Conservation (phyloP, 2,113 vertebrate species). For the Phocoena sinus region DNA sequence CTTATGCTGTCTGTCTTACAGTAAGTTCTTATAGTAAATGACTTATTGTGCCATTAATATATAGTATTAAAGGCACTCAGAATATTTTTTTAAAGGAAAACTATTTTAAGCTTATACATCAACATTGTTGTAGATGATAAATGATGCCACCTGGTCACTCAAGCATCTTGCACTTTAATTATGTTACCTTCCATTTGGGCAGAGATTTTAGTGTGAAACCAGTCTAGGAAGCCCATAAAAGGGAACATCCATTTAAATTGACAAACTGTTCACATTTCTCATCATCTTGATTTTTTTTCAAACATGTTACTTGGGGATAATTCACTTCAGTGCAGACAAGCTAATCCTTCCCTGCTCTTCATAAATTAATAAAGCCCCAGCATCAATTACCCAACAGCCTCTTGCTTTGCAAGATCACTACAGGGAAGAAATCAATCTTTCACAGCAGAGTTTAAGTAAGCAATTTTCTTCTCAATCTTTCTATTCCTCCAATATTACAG, state of each 20-base stretch:
- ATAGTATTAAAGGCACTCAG: background rate
- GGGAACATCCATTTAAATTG: conserved; percentile 41
- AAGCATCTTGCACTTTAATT: background rate
- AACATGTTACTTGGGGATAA: conserved; percentile 38
- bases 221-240: background rate
- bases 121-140: background rate
- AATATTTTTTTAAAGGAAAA: background rate
- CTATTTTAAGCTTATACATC: too few species aligned
- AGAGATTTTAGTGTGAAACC: background rate
- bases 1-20: background rate
- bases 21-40: background rate
- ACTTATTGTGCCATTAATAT: background rate
- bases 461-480: conserved; percentile 31
- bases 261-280: conserved; percentile 50
- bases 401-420: conserved; percentile 58
- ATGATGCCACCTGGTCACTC: background rate
- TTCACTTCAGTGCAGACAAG: conserved; percentile 44
- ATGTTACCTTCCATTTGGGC: background rate
- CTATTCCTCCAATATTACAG: background rate
- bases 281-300: conserved; percentile 60
- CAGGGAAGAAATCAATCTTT: conserved; percentile 69
- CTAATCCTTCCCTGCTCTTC: conserved; percentile 55
- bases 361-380: conserved; percentile 69
- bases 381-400: conserved; percentile 68
- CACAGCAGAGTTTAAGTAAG: conserved; percentile 46